Evolutionary conservation across 2,797 vertebrate species (phyloP), one percentile per base, ranked within the genome.

Genomic region (Xenops minutus): DNA sequence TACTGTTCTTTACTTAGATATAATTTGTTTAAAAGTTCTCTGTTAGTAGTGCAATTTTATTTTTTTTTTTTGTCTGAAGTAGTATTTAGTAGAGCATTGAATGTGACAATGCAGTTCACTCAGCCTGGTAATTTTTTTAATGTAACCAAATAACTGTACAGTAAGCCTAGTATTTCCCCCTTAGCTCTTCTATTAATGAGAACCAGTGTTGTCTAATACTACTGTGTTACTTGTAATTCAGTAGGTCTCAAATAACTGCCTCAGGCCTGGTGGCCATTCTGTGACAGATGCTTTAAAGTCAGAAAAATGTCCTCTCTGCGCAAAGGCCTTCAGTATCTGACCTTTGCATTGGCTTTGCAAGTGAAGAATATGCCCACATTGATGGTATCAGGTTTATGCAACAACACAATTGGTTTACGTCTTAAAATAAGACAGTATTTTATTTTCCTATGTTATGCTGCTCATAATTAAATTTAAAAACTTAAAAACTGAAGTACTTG

Each of bases 141-240:
- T 64, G 19, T n/a, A 80, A 62, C 72, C 68, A 2, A 80, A 29
- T 55, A 75, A 69, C 81, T 92, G 51, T 73, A 56, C 51, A 91
- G 34, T 79, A 61, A 89, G 63, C 32, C 29, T n/a, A 9, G 3
- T 84, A 66, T 89, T 93, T 92, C 39, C 55, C 87, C 79, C 36
- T 91, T 77, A 74, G 78, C 87, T 78, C 56, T 95, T 71, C 62
- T 88, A 30, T 89, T 96, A 95, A 94, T 93, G 82, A 94, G 88
- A 94, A 95, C 69, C 84, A 87, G 69, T 67, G 37, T 92, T 96
- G 58, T 94, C 76, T 85, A 66, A 62, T 91, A 84, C 84, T 88
- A 37, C 58, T 81, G 46, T 67, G 63, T 85, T 96, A 51, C 59
- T 89, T 95, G 76, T 89, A 92, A 75, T 93, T 72, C 75, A 92